Conservation (phyloP, 2,113 vertebrate genomes). For the Felis chaus region DNA sequence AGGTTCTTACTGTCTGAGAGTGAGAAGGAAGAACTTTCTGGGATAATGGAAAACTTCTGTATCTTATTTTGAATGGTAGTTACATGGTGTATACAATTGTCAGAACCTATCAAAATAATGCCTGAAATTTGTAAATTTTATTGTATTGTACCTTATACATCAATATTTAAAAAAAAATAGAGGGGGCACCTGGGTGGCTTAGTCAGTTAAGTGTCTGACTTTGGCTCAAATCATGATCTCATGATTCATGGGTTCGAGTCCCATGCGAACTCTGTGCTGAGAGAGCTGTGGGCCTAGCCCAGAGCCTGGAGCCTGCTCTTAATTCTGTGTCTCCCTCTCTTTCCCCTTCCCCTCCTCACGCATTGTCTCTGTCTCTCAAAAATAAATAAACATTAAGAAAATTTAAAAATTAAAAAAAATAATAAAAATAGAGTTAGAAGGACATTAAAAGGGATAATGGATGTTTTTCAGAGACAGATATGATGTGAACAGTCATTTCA, state of each 20-base stretch:
- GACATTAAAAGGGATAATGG: not conserved
- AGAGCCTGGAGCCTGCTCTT: no score
- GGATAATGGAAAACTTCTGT: not conserved
- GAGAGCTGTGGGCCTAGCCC: no score
- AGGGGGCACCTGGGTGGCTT: no score
- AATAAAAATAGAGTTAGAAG: not conserved
- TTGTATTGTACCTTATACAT: not conserved
- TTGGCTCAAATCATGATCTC: no score
- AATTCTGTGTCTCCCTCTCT: no score
- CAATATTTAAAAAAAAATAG: not conserved
- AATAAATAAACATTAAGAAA: no score
- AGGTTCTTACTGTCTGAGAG: not conserved
- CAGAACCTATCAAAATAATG: not conserved
- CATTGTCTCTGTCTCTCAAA: no score
- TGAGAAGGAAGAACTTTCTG: not conserved
- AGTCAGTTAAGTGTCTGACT: no score
- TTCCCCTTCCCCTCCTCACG: no score
- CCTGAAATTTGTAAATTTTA: not conserved
- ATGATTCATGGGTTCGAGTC: no score
- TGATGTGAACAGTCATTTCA: not conserved
- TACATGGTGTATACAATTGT: not conserved
- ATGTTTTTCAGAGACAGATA: not conserved
- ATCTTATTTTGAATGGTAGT: not conserved
- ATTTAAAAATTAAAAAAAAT: no score
- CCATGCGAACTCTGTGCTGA: no score